Conservation (phyloP, 1,140 invertebrate species). For the Pissodes strobi region DNA sequence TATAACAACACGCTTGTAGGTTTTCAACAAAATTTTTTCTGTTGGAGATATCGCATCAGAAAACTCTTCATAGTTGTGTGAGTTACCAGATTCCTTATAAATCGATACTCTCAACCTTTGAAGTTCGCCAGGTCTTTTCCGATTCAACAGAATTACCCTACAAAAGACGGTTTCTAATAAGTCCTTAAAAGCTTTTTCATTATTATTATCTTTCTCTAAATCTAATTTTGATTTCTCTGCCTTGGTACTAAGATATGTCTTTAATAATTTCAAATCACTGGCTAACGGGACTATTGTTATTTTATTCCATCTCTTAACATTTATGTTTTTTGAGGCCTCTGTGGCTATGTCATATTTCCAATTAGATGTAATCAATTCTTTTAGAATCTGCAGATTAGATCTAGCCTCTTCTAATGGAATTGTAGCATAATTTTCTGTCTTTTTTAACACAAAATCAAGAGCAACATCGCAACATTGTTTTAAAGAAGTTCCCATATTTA, state of each 20-base stretch:
- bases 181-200: slow-evolving; percentile 10
- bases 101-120: slow-evolving; percentile 8
- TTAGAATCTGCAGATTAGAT: slow-evolving; percentile 45
- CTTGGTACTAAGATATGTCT: slow-evolving; percentile 28
- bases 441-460: slow-evolving; percentile 26
- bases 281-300: slow-evolving; percentile 43
- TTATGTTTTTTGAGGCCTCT: slow-evolving; percentile 37
- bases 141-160: slow-evolving; percentile 32
- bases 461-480: slow-evolving; percentile 38
- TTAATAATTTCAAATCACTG: slow-evolving; percentile 40
- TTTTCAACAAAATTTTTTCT: slow-evolving; percentile 35
- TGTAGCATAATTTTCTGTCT: background rate
- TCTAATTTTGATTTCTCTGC: too few species aligned
- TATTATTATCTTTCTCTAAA: background rate
- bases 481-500: slow-evolving; percentile 35
- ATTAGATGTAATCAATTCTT: slow-evolving; percentile 45
- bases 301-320: slow-evolving; percentile 42
- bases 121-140: slow-evolving; percentile 33
- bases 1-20: slow-evolving; percentile 41
- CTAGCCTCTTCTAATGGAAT: slow-evolving; percentile 36
- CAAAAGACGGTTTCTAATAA: slow-evolving; percentile 35
- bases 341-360: slow-evolving; percentile 51
- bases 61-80: slow-evolving; percentile 40
- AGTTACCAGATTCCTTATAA: background rate
- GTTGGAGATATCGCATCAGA: slow-evolving; percentile 10